phyloP scores from a whole-genome alignment of 1,140 invertebrate genomes.

The Mycetomoellerius zeteki region DNA sequence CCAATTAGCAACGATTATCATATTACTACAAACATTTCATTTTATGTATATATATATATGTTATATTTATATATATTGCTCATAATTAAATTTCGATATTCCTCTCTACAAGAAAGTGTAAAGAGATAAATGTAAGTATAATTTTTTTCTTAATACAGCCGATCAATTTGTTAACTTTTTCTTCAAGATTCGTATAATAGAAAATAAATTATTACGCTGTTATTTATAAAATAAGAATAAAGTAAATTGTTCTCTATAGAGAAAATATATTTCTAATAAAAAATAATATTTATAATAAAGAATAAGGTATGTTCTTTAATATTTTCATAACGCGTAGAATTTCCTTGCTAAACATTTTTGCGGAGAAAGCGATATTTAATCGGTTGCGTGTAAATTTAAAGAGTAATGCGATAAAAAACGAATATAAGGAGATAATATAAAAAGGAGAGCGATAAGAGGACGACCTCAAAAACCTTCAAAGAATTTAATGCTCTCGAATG shows the following conservation, averaged over 20 bases:
- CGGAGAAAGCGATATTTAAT: constrained; percentile 63
- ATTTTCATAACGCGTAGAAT: neutral
- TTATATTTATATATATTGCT: neutral
- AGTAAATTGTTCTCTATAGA: neutral
- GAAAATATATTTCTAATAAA: neutral
- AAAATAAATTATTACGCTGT: neutral
- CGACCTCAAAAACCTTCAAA: constrained; percentile 44
- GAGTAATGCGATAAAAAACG: neutral
- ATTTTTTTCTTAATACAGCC: neutral
- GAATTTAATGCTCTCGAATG: neutral
- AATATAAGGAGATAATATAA: constrained; percentile 8
- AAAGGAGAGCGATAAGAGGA: constrained; percentile 28
- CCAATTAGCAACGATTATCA: neutral
- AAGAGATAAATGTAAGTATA: neutral
- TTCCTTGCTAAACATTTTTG: constrained; percentile 4
- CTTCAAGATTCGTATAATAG: neutral
- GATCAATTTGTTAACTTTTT: neutral
- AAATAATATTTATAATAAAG: neutral
- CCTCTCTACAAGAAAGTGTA: neutral
- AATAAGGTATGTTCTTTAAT: neutral
- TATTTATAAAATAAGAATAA: neutral
- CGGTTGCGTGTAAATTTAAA: constrained; percentile 45
- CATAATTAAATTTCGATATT: neutral
- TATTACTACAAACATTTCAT: neutral
- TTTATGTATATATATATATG: neutral